Conservation (phyloP, 1,140 invertebrate species). For the Pararge aegeria region DNA sequence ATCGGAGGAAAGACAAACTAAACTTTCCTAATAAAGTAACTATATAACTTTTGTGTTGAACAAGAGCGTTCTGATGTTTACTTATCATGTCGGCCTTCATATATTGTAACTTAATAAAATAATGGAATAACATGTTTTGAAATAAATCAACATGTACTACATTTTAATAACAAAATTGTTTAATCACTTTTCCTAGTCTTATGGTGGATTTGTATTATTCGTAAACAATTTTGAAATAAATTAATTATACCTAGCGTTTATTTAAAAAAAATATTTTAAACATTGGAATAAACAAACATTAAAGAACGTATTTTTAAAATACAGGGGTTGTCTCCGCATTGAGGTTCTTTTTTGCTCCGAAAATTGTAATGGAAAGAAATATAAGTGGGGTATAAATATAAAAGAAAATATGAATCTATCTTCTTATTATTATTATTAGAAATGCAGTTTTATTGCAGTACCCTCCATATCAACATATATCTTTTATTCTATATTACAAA, state of each 20-base stretch:
- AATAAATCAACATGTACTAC: constrained; percentile 8
- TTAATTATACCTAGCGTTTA: constrained; percentile 9
- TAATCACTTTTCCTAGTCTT: constrained; percentile 10
- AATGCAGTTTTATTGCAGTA: constrained; percentile 67
- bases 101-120: not conserved
- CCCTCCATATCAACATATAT: constrained; percentile 61
- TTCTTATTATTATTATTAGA: constrained; percentile 55
- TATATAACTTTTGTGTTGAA: not conserved
- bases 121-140: not conserved
- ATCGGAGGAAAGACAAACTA: constrained; percentile 61
- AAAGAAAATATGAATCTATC: constrained; percentile 54
- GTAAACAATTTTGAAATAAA: constrained; percentile 12
- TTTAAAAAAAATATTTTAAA: constrained; percentile 3
- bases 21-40: constrained; percentile 27
- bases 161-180: constrained; percentile 11
- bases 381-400: constrained; percentile 38
- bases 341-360: constrained; percentile 1
- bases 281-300: constrained; percentile 1
- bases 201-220: constrained; percentile 4
- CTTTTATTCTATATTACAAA: constrained; percentile 60
- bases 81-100: not conserved
- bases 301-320: constrained; percentile 10
- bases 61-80: not conserved
- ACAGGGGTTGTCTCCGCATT: not conserved
- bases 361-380: constrained; percentile 21